Conservation (phyloP, 2,797 vertebrate species). For the Peromyscus attwateri region DNA sequence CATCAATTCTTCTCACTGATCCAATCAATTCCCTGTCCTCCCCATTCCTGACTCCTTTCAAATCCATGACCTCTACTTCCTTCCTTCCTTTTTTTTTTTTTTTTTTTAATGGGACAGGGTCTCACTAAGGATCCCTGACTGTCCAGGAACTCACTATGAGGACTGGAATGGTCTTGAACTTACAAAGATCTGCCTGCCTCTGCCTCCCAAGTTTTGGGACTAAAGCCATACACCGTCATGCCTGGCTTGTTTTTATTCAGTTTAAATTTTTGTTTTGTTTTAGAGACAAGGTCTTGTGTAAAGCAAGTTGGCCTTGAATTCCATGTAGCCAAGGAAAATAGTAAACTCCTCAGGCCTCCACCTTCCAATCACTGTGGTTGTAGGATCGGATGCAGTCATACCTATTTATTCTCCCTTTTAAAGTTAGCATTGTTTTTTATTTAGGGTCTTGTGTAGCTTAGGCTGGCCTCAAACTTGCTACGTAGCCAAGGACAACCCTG, state of each 20-base stretch:
- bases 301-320: not conserved
- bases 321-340: not conserved
- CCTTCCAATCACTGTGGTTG: not conserved
- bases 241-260: not conserved
- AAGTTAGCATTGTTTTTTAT: not conserved
- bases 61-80: not conserved
- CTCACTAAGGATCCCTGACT: not conserved
- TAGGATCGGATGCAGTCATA: no score
- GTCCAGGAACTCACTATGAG: not conserved
- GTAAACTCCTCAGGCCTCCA: not conserved
- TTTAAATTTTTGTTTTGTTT: not conserved
- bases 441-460: not conserved
- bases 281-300: not conserved
- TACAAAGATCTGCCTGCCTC: not conserved
- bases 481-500: not conserved
- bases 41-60: no score
- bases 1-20: not conserved
- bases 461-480: not conserved
- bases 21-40: not conserved
- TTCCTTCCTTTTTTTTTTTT: no score
- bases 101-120: not conserved
- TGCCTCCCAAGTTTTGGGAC: not conserved
- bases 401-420: not conserved
- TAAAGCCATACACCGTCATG: not conserved
- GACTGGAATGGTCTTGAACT: not conserved